Conservation (phyloP, 2,797 vertebrate species). For the Lagodon rhomboides region DNA sequence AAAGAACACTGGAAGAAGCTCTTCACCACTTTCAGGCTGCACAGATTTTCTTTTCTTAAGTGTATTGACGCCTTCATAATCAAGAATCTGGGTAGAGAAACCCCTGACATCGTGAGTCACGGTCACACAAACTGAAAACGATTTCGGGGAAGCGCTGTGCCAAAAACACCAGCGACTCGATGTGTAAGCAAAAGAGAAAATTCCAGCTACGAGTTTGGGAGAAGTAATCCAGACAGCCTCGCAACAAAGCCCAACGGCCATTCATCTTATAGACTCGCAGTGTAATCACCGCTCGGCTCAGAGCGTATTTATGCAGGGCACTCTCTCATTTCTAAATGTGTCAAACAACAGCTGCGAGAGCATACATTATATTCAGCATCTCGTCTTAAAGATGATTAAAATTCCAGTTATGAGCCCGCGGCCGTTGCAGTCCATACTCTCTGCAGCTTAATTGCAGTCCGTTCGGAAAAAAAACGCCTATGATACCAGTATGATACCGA, state of each 20-base stretch:
- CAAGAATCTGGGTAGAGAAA: background rate
- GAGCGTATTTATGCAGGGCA: background rate
- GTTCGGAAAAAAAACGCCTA: background rate
- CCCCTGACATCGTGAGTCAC: background rate
- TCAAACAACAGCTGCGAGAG: conserved; percentile 16
- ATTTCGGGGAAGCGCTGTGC: background rate
- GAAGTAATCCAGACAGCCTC: background rate
- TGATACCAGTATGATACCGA: conserved; percentile 8
- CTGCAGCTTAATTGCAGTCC: conserved; percentile 6
- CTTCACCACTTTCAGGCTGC: background rate
- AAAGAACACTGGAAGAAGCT: background rate
- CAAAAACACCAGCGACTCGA: background rate
- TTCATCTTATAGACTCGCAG: background rate
- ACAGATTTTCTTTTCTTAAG: background rate
- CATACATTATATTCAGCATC: background rate
- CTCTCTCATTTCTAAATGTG: background rate
- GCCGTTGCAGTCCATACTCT: background rate
- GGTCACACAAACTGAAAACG: background rate
- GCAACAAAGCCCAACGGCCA: background rate
- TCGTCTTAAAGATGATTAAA: background rate
- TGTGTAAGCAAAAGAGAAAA: background rate
- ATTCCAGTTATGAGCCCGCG: background rate
- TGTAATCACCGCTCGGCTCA: background rate
- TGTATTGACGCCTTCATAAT: background rate
- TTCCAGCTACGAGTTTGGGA: background rate